Evolutionary conservation across 2,113 vertebrate species (phyloP).

Genomic region (Probosciger aterrimus): DNA sequence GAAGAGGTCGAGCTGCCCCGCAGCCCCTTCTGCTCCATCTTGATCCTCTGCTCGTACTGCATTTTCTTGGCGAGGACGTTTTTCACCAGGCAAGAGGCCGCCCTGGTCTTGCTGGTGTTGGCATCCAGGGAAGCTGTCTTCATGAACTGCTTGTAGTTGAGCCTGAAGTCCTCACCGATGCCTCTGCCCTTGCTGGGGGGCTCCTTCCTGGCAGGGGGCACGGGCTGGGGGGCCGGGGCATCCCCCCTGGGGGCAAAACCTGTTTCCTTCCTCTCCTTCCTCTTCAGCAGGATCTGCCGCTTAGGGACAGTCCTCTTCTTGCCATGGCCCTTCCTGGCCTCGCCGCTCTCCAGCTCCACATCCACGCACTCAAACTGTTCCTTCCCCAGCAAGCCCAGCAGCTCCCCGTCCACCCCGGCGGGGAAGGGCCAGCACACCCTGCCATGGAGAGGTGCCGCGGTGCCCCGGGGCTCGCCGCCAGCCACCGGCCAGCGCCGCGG

Average conservation of each 20-base stretch:
- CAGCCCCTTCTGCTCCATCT: constrained; percentile 60
- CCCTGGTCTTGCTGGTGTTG: constrained; percentile 76
- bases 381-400: constrained; percentile 13
- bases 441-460: not conserved
- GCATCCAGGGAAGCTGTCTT: constrained; percentile 85
- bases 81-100: constrained; percentile 86
- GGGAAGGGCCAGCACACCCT: constrained; percentile 22
- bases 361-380: constrained; percentile 86
- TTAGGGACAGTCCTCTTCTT: constrained; percentile 89
- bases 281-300: constrained; percentile 91
- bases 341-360: constrained; percentile 82
- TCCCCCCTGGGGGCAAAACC: constrained; percentile 63
- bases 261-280: constrained; percentile 71
- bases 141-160: constrained; percentile 73
- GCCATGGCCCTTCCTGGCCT: constrained; percentile 66
- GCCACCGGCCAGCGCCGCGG: constrained; percentile 75
- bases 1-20: constrained; percentile 60
- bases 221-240: not conserved
- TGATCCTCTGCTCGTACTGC: constrained; percentile 71
- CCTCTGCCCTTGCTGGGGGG: constrained; percentile 7
- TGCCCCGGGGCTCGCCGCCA: constrained; percentile 52
- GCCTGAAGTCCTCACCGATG: constrained; percentile 47
- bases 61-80: constrained; percentile 90
- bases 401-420: constrained; percentile 49
- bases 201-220: constrained; percentile 26